Base-by-base conservation (phyloP, 2,797 vertebrate genomes). In the Thunnus albacares region DNA sequence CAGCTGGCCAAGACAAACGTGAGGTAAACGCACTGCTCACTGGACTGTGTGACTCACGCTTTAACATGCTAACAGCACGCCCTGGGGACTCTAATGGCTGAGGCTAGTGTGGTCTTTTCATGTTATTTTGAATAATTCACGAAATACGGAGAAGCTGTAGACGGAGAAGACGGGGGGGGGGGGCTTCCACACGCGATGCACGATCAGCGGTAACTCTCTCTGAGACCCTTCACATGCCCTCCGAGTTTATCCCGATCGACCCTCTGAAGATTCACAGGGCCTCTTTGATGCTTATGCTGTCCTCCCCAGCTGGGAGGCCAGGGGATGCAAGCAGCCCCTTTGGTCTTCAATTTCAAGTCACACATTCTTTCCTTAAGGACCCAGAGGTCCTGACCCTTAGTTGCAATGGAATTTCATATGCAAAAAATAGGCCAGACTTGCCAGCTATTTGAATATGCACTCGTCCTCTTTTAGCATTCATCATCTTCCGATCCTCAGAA, bases 361-460 rank as follows among this genome's bases (percentile, higher is more conserved):
- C 79, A 84, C 90, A 93, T 90, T 92, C 90, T 87, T 92, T 91
- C 92, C 89, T 89, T 86, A 87, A 91, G 89, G 86, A 92, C 88
- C 85, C 79, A 55, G 83, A 90, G 89, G 90, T 93, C 88, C 81
- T 18, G 88, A 91, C 91, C 92, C 83, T 71, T 53, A 74, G 65
- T 71, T 80, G 76, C 87, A 82, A 10, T 82, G 87, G 87, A 92
- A 93, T 90, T 91, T 90, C 85, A 84, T 90, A 88, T 84, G 88
- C 90, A 89, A 83, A 93, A 93, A 93, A 91, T 88, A 89, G 74
- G 80, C 79, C 77, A 60, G 77, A 82, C 85, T 85, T 61, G 52
- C 68, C 76, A 79, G 58, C 71, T 75, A 67, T 83, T 83, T 81
- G 51, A 84, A 91, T 85, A 71, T 82, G 71, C 45, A 41, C 47